Base-by-base conservation (phyloP, 2,888 invertebrate genomes). In the Scaptomyza reducta region DNA sequence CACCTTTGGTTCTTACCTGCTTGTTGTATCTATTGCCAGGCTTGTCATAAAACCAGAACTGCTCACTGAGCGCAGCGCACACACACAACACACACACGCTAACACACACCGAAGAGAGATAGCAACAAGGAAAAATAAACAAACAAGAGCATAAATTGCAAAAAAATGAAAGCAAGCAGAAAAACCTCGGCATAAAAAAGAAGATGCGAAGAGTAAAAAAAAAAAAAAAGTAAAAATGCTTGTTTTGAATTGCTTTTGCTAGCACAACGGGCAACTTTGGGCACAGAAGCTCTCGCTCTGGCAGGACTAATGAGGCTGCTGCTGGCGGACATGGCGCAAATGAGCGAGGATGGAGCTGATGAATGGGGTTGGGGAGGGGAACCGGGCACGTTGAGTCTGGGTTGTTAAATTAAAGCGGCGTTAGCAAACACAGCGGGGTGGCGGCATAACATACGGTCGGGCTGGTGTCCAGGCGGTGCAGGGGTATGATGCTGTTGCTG, bases 301-400 rank as follows among this genome's bases (percentile, higher is more conserved):
- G 66, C 73, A 72, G 78, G 71, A 79, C 76, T 76, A 76, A 76
- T 76, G 76, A 76, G 76, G 79, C 79, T 66, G 79, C 74, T 65
- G 79, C 74, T 70, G 70, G 75, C 61, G 70, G 74, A 75, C 78
- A 70, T 60, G 56, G 70, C 64, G 51, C 41, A 77, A 75, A 74
- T 77, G 75, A 77, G 77, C 74, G 64, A 64, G 53, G 53, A 7
- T 16, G 38, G 29, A n/a, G 79, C 79, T 66, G 79, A 53, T 70
- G 63, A 22, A 22, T 22, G 53, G 1, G 14, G 31, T 22, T n/a
- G 14, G n/a, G 29, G n/a, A 2, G 35, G 38, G 7, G 1, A 16
- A 35, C n/a, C 40, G 16, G 38, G 25, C 13, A 22, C 33, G 10
- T 33, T 33, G 16, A 65, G 64, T 11, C 27, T 29, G 66, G 66